These are phyloP conservation scores for Chymomyza procnemis DNA, from an alignment of 2,888 invertebrate species.

Conservation along the genomic window DNA sequence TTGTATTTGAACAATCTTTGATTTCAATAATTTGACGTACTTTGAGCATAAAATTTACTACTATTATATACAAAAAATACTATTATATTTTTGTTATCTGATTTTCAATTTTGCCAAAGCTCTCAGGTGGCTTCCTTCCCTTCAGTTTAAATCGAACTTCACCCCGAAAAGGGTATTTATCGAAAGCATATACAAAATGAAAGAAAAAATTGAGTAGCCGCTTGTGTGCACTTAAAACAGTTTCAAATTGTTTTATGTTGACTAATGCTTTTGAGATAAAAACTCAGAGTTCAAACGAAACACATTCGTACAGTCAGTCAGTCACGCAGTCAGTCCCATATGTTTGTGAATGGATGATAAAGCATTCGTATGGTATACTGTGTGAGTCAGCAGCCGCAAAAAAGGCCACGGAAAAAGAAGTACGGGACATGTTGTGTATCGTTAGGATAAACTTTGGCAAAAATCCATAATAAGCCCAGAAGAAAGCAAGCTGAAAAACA, in stretches of 20 bases:
- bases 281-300: background rate
- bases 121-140: no score
- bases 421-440: background rate
- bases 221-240: background rate
- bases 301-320: background rate
- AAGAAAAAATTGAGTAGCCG: background rate
- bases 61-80: no score
- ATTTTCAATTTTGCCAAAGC: no score
- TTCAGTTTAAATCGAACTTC: background rate
- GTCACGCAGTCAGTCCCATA: no score
- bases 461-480: background rate
- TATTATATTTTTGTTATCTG: no score
- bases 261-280: conserved; percentile 5
- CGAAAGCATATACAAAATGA: background rate
- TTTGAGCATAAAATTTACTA: no score
- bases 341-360: background rate
- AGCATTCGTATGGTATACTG: background rate
- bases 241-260: conserved; percentile 2
- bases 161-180: background rate
- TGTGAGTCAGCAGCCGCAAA: background rate
- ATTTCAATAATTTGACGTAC: no score
- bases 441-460: background rate
- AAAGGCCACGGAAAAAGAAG: background rate
- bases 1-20: no score
- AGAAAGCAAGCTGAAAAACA: background rate